Conservation (phyloP, 2,888 invertebrate species). For the Sarcophaga caerulescens region DNA sequence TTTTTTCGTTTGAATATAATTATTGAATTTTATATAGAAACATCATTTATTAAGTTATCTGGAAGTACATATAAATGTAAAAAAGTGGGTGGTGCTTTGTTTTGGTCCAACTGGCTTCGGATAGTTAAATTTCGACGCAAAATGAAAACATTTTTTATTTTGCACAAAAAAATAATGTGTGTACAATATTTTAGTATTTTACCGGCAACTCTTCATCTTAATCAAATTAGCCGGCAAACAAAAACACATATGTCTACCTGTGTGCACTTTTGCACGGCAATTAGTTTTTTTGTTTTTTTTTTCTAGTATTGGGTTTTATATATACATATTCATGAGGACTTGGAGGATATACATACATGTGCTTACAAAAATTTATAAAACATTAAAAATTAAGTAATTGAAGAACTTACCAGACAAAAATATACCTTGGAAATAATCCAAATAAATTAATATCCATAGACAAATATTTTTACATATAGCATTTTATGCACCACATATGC, state of each 20-base stretch:
- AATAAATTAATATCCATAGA: no score
- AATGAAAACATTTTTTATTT: no score
- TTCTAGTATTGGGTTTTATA: not conserved
- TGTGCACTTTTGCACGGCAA: not conserved
- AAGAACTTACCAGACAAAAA: not conserved
- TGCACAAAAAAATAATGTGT: not conserved
- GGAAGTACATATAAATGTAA: no score
- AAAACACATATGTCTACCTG: not conserved
- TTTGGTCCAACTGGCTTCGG: no score
- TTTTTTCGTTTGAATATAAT: no score
- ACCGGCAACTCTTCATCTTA: not conserved
- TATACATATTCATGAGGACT: no score
- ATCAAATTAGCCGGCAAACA: not conserved
- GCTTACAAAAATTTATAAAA: not conserved
- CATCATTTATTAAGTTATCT: no score
- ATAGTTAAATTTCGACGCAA: no score
- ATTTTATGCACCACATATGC: not conserved
- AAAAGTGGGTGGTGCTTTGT: no score
- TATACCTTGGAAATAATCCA: no score
- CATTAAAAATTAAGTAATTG: not conserved
- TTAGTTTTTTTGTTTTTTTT: not conserved
- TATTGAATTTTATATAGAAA: no score
- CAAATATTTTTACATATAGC: no score
- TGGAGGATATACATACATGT: not conserved
- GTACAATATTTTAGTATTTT: not conserved